These are phyloP conservation scores for Pocillopora damicornis DNA, from an alignment of 64 coral and sea anemone species.

Conservation along the genomic window DNA sequence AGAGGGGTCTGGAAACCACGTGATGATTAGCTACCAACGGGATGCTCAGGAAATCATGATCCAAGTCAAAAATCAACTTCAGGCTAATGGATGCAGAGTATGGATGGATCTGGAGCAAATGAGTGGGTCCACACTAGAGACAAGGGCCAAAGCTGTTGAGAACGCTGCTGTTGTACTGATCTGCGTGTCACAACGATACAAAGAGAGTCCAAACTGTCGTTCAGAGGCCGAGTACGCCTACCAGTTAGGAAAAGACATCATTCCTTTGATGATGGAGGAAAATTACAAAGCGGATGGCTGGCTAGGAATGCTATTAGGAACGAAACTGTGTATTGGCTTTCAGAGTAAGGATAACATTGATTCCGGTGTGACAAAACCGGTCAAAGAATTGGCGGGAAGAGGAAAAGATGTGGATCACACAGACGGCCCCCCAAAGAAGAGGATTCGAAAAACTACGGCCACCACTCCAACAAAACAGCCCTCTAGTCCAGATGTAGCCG, in stretches of 20 bases:
- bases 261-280: slow-evolving; percentile 50
- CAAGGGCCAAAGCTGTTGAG: slow-evolving; percentile 55
- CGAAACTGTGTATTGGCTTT: slow-evolving; percentile 49
- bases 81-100: slow-evolving; percentile 45
- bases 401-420: not conserved
- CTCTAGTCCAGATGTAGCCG: not conserved
- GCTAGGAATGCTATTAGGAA: slow-evolving; percentile 43
- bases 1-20: slow-evolving; percentile 31
- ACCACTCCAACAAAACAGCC: not conserved
- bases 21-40: slow-evolving; percentile 79
- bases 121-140: slow-evolving; percentile 51
- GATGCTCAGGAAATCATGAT: slow-evolving; percentile 38
- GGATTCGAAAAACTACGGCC: not conserved
- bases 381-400: slow-evolving; percentile 38
- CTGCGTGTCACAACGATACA: slow-evolving; percentile 61
- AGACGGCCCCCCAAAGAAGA: not conserved
- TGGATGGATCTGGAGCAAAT: slow-evolving; percentile 81
- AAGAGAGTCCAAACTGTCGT: slow-evolving; percentile 67
- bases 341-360: slow-evolving; percentile 2
- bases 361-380: slow-evolving; percentile 5
- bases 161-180: slow-evolving; percentile 52
- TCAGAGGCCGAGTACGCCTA: slow-evolving; percentile 58
- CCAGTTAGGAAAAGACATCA: slow-evolving; percentile 41
- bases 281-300: slow-evolving; percentile 57
- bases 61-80: slow-evolving; percentile 62